Evolutionary conservation across 2,888 invertebrate genomes (phyloP).

Genomic region (Acanthosepion esculentum): DNA sequence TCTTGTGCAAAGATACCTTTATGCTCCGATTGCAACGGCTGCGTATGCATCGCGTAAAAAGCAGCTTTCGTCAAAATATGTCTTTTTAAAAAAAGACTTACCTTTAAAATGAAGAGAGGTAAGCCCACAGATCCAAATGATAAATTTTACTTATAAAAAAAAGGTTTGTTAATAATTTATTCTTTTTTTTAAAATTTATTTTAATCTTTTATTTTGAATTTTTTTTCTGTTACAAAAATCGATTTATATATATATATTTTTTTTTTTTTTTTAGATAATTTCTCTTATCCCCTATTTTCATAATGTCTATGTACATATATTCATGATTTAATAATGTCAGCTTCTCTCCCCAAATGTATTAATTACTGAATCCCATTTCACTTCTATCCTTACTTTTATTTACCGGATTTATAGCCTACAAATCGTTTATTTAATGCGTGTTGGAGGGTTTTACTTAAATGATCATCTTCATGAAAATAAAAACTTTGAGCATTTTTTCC

Average conservation of each 20-base stretch:
- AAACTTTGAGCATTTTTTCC: no score
- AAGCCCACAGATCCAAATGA: background rate
- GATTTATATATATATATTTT: background rate
- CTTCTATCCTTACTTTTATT: background rate
- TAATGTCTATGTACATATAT: background rate
- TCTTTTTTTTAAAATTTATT: background rate
- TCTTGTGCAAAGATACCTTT: background rate
- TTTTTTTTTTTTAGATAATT: no score
- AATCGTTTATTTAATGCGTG: no score
- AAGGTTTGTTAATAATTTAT: background rate
- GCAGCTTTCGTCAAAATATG: background rate
- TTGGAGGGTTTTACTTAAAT: no score
- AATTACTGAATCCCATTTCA: background rate
- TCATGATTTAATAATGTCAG: conserved; percentile 22
- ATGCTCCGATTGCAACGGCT: background rate
- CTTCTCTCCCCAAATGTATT: background rate
- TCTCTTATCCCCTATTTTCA: no score
- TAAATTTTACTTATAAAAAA: background rate
- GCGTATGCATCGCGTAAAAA: background rate
- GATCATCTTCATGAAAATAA: no score
- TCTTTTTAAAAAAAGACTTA: background rate
- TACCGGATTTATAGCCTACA: background rate
- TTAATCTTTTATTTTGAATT: background rate
- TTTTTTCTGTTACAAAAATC: background rate
- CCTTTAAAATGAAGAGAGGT: background rate